Evolutionary conservation across 2,113 vertebrate species (phyloP).

Genomic region (Engystomops pustulosus): DNA sequence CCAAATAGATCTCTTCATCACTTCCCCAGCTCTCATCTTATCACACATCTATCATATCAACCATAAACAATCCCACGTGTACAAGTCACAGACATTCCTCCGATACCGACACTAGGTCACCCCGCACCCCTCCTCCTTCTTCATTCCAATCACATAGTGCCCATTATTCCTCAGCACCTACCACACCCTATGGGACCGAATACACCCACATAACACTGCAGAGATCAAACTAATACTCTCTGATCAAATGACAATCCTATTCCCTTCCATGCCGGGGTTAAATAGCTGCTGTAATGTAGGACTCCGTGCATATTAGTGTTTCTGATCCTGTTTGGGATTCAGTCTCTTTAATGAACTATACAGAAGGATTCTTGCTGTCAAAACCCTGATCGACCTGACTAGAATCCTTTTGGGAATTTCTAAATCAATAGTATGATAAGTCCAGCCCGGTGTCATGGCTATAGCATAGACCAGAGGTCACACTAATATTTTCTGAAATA

Average conservation of each 20-base stretch:
- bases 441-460: no score
- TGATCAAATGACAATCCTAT: no score
- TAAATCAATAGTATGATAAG: no score
- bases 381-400: no score
- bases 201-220: background rate
- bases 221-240: background rate
- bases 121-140: background rate
- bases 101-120: slow-evolving; percentile 21
- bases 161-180: background rate
- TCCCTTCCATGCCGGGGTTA: no score
- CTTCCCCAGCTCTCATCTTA: background rate
- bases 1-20: background rate
- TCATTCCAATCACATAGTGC: slow-evolving; percentile 14
- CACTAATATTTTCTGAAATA: no score
- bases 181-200: slow-evolving; percentile 7
- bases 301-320: no score
- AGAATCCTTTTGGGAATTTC: no score
- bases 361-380: no score
- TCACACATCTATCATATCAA: background rate
- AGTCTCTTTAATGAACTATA: no score
- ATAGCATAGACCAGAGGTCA: no score
- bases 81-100: background rate
- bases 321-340: no score
- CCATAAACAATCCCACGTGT: slow-evolving; percentile 8
- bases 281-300: background rate